Base-by-base conservation (phyloP, 2,888 invertebrate genomes). In the Emmelina monodactyla region DNA sequence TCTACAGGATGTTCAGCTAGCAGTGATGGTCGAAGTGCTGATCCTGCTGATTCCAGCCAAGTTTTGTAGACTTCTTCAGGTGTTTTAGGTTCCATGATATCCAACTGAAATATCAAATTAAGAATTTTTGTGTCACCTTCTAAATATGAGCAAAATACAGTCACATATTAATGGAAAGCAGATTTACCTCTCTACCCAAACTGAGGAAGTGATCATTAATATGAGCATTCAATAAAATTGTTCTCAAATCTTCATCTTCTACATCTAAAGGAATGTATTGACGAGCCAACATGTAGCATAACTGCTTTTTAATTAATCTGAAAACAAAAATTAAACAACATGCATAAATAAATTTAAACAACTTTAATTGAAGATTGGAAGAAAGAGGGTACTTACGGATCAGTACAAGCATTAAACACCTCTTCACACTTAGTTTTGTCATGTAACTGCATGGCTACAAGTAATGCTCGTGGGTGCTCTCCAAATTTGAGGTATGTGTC, bases 51-150 rank as follows among this genome's bases (percentile, higher is more conserved):
- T 70, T 99, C 99, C 42, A 99, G 75, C 85, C 98, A 97, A 0
- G 93, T 91, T 70, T 99, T 99, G 78, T 98, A 99, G 9, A 99
- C 97, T 61, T 98, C 98, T 65, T 99, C 98, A 0, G 99, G 99
- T 1, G 93, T 91, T 79, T 99, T 99, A 0, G 99, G 96, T 62
- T 99, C 98, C 91, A 98, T 92, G 46, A 99, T 97, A 64, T 99
- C 99, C 51, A 99, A 83, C 88, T 91, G 58, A 19, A 28, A 11
- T 11, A 28, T 28, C n/a, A n/a, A 4, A 5, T 19, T 19, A 19
- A 19, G 9, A 6, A 6, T 19, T 19, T 9, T 6, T 19, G 19
- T 6, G 9, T 19, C 19, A 19, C 5, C 5, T 19, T 19, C 5
- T 19, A 6, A 19, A 6, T 19, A 19, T 6, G 5, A 19, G 19